phyloP scores from a whole-genome alignment of 2,888 invertebrate genomes.

The Thyatira batis region DNA sequence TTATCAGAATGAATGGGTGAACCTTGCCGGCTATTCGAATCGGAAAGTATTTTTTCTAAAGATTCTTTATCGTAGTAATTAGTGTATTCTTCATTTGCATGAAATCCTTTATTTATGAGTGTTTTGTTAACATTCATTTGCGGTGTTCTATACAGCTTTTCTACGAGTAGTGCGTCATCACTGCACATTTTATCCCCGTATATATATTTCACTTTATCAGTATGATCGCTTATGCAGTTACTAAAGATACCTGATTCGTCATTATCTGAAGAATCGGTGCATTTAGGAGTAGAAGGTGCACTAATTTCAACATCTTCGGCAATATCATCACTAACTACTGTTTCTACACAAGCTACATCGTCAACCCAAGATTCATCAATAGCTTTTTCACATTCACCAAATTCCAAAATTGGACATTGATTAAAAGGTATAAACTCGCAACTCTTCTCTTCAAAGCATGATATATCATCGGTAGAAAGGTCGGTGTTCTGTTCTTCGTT shows the following conservation, averaged over 20 bases:
- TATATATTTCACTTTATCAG: conserved; percentile 54
- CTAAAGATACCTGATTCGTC: conserved; percentile 31
- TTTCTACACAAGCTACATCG: conserved; percentile 73
- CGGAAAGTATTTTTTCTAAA: conserved; percentile 50
- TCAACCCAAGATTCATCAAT: conserved; percentile 68
- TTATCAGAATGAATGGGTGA: conserved; percentile 28
- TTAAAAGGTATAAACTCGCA: conserved; percentile 31
- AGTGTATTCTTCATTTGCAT: conserved; percentile 21
- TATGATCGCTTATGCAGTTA: conserved; percentile 42
- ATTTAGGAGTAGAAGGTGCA: conserved; percentile 47
- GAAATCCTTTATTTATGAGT: conserved; percentile 36
- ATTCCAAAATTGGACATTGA: conserved; percentile 35
- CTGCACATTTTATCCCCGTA: conserved; percentile 61
- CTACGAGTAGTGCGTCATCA: conserved; percentile 57
- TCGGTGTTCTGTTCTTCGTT: conserved; percentile 20
- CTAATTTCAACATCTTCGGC: conserved; percentile 63
- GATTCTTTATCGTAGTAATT: conserved; percentile 47
- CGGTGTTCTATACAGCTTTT: conserved; percentile 64
- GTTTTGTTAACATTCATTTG: conserved; percentile 68
- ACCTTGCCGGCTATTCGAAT: conserved; percentile 35
- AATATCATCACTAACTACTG: conserved; percentile 71
- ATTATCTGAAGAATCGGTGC: conserved; percentile 27
- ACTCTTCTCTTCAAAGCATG: conserved; percentile 16
- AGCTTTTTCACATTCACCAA: conserved; percentile 39
- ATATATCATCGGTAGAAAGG: conserved; percentile 14